These are phyloP conservation scores for Lumbricus terrestris DNA, from an alignment of 2,888 invertebrate genomes.

Conservation along the genomic window DNA sequence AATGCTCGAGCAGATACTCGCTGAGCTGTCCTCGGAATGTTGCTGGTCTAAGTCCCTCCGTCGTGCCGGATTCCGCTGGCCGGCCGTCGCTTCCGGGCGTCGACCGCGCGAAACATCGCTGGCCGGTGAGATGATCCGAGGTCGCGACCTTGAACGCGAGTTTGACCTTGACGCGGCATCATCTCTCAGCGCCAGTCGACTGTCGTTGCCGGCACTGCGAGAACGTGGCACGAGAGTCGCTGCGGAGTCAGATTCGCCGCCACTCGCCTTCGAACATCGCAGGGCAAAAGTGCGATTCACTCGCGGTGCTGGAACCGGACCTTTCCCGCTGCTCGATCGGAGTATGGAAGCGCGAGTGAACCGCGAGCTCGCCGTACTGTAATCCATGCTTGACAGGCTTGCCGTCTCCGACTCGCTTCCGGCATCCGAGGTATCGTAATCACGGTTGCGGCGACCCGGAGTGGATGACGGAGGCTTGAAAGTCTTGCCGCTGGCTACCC, in stretches of 20 bases:
- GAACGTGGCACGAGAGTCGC: not conserved
- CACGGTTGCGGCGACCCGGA: not conserved
- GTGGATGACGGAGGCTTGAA: not conserved
- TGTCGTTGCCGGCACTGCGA: slow-evolving; percentile 4
- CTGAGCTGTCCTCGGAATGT: slow-evolving; percentile 15
- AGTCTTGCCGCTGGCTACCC: not conserved
- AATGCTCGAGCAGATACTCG: slow-evolving; percentile 18
- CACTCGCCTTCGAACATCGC: slow-evolving; percentile 23
- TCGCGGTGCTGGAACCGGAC: not conserved
- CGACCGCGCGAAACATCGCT: slow-evolving; percentile 4
- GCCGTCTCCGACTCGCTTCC: slow-evolving; percentile 17
- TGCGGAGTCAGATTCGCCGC: not conserved
- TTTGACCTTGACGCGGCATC: not conserved
- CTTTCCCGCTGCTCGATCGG: not conserved
- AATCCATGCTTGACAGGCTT: slow-evolving; percentile 7
- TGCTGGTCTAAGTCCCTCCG: slow-evolving; percentile 10
- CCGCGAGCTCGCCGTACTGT: not conserved
- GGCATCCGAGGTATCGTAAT: not conserved
- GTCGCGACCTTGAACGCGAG: not conserved
- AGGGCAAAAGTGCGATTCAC: slow-evolving; percentile 29
- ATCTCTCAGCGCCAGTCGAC: not conserved
- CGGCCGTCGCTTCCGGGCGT: not conserved
- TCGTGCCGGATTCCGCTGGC: not conserved
- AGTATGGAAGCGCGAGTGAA: not conserved
- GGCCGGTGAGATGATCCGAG: slow-evolving; percentile 12